phyloP scores from a whole-genome alignment of 2,888 invertebrate species.

The Dynastes grantii region DNA sequence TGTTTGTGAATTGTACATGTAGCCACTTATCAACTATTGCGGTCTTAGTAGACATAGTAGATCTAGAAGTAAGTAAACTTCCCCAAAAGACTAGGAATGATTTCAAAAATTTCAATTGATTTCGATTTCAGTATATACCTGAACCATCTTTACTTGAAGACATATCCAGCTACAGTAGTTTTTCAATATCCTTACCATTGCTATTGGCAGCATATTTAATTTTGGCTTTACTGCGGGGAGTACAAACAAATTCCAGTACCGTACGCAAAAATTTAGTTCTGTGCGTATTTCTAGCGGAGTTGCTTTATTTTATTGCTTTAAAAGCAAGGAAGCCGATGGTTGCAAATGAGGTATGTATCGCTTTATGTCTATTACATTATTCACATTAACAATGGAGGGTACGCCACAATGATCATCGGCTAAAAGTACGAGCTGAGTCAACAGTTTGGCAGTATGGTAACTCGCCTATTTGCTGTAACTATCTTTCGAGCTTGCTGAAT shows the following conservation, averaged over 20 bases:
- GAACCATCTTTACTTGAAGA: conserved; percentile 90
- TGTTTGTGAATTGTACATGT: conserved; percentile 93
- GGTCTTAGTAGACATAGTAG: conserved; percentile 91
- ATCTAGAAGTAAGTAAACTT: conserved; percentile 79
- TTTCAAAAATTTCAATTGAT: neutral
- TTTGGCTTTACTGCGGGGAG: conserved; percentile 85
- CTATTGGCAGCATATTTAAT: conserved; percentile 86
- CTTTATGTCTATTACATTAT: conserved; percentile 5
- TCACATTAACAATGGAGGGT: neutral
- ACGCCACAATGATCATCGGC: too few species aligned
- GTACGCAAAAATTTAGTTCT: conserved; percentile 95
- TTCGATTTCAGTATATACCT: conserved; percentile 79
- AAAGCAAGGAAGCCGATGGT: conserved; percentile 87
- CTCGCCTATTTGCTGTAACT: too few species aligned
- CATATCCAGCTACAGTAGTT: conserved; percentile 91
- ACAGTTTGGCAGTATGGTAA: too few species aligned
- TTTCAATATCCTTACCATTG: conserved; percentile 87
- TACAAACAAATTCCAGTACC: conserved; percentile 91
- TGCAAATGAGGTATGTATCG: conserved; percentile 81
- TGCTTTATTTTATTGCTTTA: conserved; percentile 89
- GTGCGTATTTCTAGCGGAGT: conserved; percentile 89
- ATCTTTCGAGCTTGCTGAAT: too few species aligned
- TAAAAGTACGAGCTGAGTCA: too few species aligned
- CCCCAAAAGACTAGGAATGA: neutral
- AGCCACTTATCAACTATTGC: conserved; percentile 93